Evolutionary conservation across 1,140 invertebrate genomes (phyloP).

Genomic region (Berghia stephanieae): DNA sequence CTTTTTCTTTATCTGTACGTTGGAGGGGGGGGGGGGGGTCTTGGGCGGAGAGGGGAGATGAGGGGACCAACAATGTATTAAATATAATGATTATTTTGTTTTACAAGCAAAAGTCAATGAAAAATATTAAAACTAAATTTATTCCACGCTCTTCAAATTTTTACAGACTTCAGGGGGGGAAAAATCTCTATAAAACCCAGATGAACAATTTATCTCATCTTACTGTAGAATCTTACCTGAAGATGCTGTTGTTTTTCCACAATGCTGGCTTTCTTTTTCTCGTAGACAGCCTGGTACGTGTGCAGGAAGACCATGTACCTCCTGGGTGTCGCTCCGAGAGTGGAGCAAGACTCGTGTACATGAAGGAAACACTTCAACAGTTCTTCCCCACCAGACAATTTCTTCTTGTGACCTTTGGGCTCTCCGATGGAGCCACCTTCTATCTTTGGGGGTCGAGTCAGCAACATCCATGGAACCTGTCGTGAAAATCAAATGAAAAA

Average conservation of each 20-base stretch:
- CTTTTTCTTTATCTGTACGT: too few species aligned
- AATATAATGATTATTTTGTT: too few species aligned
- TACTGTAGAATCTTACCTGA: constrained; percentile 67
- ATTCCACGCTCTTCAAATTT: too few species aligned
- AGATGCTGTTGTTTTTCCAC: constrained; percentile 71
- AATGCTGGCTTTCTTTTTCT: constrained; percentile 71
- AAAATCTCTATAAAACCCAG: too few species aligned
- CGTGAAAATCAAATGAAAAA: too few species aligned
- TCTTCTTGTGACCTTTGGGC: constrained; percentile 50
- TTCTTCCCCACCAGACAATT: constrained; percentile 62
- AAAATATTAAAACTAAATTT: too few species aligned
- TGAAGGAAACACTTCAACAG: constrained; percentile 67
- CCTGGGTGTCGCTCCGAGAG: constrained; percentile 68
- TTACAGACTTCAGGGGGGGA: too few species aligned
- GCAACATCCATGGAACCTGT: constrained; percentile 63
- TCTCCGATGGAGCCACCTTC: constrained; percentile 61
- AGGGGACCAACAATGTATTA: too few species aligned
- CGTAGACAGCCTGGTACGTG: constrained; percentile 72
- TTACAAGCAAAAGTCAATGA: too few species aligned
- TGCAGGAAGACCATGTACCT: constrained; percentile 74
- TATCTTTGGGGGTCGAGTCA: constrained; percentile 59
- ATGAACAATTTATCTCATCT: background rate
- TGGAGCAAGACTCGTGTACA: constrained; percentile 66
- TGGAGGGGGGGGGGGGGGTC: too few species aligned
- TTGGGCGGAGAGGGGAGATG: too few species aligned